phyloP scores from a whole-genome alignment of 2,888 invertebrate species.

The Hyalella azteca region DNA sequence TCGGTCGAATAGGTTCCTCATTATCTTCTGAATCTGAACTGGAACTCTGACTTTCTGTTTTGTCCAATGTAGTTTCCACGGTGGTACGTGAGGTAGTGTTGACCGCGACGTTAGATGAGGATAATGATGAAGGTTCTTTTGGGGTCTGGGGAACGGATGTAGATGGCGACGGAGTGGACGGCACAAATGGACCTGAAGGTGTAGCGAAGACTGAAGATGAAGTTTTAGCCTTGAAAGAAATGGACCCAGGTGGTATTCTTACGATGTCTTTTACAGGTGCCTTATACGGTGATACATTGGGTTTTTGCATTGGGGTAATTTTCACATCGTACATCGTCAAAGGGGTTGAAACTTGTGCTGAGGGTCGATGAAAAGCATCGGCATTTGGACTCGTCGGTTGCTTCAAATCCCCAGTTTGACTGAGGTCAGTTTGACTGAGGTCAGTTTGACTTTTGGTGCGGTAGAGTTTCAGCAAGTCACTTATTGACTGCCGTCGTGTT shows the following conservation, averaged over 20 bases:
- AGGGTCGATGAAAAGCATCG: not conserved
- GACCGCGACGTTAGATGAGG: no score
- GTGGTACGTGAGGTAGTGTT: no score
- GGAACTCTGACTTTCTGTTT: not conserved
- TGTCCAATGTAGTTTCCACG: not conserved
- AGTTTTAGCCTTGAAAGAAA: not conserved
- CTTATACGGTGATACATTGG: not conserved
- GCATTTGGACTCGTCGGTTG: not conserved
- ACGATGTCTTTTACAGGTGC: not conserved
- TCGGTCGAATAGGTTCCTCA: not conserved
- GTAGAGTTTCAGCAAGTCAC: constrained; percentile 20
- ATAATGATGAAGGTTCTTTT: no score
- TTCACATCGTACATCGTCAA: constrained; percentile 15
- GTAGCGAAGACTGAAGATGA: not conserved
- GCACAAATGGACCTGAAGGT: no score
- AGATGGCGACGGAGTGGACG: no score
- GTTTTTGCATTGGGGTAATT: constrained; percentile 16
- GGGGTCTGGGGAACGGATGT: no score
- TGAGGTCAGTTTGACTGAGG: constrained; percentile 24
- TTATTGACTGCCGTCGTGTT: not conserved
- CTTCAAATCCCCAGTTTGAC: not conserved
- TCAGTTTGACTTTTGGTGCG: constrained; percentile 25
- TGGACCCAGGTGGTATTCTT: not conserved
- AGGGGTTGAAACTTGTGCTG: constrained; percentile 4
- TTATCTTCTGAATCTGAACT: not conserved